Evolutionary conservation across 2,888 invertebrate genomes (phyloP), one percentile per base, ranked within the genome.

Genomic region (Latheticus oryzae): DNA sequence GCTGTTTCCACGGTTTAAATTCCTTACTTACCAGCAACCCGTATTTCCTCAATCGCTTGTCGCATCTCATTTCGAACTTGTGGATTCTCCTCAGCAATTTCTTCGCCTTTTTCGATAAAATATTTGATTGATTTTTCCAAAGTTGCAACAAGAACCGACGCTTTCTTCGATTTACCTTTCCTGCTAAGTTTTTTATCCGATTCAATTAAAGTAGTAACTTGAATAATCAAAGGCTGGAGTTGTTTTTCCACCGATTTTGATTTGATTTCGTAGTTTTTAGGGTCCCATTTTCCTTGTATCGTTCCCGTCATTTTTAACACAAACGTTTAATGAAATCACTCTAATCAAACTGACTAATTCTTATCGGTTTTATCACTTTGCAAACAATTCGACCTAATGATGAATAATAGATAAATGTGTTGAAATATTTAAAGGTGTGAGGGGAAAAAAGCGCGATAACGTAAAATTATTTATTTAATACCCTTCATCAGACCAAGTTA

Each of bases 221-320:
- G 97, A 62, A 96, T 84, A 58, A 97, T 97, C 13, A 97, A 82
- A 0, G 97, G 97, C 78, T 97, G 97, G 70, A 97, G 79, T 0
- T 97, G 97, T 69, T 95, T 90, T 78, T 98, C 97, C 66, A 98
- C 97, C 0, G 96, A 95, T 86, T 94, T 94, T 45, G 97, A 97
- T 17, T 95, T 87, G 66, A 98, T 97, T 83, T 98, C 97, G 76
- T 97, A 81, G 81, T 96, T 96, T 78, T 96, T 95, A 30, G 95
- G 95, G 80, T 95, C 94, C 95, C 95, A 95, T 83, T 95, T 95
- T 19, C 21, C 13, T 23, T 43, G 16, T 8, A 43, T 28, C 30
- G 28, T 15, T 2, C 15, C 30, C 13, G 26, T 26, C 43, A 43
- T 43, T n/a, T n/a, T n/a, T n/a, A n/a, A n/a, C n/a, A n/a, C n/a